Conservation (phyloP, 1,140 invertebrate genomes). For the Lepidurus packardi region DNA sequence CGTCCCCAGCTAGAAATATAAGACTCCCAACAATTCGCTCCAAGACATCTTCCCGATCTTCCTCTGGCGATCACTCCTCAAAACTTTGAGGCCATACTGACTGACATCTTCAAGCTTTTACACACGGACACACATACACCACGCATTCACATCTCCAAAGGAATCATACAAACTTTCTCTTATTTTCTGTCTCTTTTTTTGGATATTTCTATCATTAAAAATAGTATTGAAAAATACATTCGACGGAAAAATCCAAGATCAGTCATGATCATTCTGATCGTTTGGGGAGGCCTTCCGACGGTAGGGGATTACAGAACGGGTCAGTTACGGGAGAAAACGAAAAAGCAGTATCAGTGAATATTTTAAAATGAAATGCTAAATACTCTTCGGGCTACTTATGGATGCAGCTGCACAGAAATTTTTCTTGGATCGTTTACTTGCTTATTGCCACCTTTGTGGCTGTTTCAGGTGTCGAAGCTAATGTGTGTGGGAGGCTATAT, state of each 20-base stretch:
- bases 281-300: too few species aligned
- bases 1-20: not conserved
- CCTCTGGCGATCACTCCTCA: not conserved
- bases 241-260: too few species aligned
- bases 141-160: too few species aligned
- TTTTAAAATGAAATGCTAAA: not conserved
- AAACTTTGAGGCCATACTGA: not conserved
- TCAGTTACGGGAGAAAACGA: not conserved
- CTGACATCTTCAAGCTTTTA: slow-evolving; percentile 1
- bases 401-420: not conserved
- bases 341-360: not conserved
- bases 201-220: too few species aligned
- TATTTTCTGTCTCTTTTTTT: too few species aligned
- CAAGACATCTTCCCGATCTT: not conserved
- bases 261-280: too few species aligned
- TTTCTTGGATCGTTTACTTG: not conserved
- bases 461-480: slow-evolving; percentile 21
- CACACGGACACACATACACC: too few species aligned
- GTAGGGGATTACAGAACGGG: not conserved
- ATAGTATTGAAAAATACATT: too few species aligned
- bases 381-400: not conserved
- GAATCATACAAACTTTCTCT: too few species aligned
- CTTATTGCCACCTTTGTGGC: not conserved
- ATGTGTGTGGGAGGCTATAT: slow-evolving; percentile 2
- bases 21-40: not conserved